phyloP scores from a whole-genome alignment of 2,113 vertebrate species.

The Neodontobutis hainanensis region DNA sequence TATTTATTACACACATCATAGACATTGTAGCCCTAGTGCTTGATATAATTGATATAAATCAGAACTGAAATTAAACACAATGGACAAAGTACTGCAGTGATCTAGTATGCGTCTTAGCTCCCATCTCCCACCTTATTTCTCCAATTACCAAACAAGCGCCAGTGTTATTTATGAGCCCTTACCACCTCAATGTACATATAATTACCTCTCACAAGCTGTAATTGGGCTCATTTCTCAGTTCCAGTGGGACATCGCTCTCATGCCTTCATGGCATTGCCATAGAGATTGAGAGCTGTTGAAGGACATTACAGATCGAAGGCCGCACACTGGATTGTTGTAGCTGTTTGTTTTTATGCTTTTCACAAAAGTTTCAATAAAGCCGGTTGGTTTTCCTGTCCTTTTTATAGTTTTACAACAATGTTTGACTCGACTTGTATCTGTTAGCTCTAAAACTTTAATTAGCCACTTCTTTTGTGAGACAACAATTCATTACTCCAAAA shows the following conservation, averaged over 20 bases:
- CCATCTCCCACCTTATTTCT: slow-evolving; percentile 56
- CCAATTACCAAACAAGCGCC: slow-evolving; percentile 64
- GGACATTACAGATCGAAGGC: slow-evolving; percentile 42
- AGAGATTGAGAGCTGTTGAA: slow-evolving; percentile 56
- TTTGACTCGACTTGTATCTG: not conserved
- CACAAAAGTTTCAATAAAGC: not conserved
- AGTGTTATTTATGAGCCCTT: slow-evolving; percentile 63
- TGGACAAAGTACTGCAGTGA: slow-evolving; percentile 26
- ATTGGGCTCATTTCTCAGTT: slow-evolving; percentile 77
- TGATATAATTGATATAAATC: slow-evolving; percentile 34
- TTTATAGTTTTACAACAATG: not conserved
- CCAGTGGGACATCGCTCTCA: slow-evolving; percentile 26
- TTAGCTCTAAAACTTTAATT: slow-evolving; percentile 21
- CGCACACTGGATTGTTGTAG: slow-evolving; percentile 6
- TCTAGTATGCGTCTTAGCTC: slow-evolving; percentile 18
- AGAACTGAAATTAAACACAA: slow-evolving; percentile 26
- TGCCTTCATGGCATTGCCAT: slow-evolving; percentile 40
- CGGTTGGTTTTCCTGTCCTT: not conserved
- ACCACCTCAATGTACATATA: slow-evolving; percentile 54
- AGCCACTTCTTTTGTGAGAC: not conserved
- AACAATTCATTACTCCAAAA: not conserved
- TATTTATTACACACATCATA: not conserved
- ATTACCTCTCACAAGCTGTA: slow-evolving; percentile 74
- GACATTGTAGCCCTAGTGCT: slow-evolving; percentile 3
- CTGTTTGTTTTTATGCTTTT: not conserved